Base-by-base conservation (phyloP, 2,888 invertebrate genomes). In the Ochropacha duplaris region DNA sequence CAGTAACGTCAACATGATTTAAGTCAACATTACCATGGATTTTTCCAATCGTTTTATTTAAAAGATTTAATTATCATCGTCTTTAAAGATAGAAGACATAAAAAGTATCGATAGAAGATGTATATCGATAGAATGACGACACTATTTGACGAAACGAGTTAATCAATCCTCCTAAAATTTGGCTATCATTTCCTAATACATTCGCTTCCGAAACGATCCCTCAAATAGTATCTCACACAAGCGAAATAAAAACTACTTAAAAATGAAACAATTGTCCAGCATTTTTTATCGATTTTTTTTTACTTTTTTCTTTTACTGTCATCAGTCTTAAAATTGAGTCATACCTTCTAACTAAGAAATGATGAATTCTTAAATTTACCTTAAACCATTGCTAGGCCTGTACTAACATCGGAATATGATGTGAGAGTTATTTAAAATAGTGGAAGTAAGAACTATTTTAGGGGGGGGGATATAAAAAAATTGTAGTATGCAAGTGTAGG, bases 261-360 rank as follows among this genome's bases (percentile, higher is more conserved):
- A 82, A 84, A 75, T 68, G 78, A 86, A 36, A 85, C 77, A 83
- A 83, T 79, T 76, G 67, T 82, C 71, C 76, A 79, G 39, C 81
- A 78, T 75, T 72, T 78, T 84, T 82, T 60, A 60, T 72, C 78
- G 69, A 66, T 72, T 76, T 81, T 76, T 74, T 59, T 49, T 62
- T 64, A 73, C 76, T 83, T 85, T 80, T 75, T 80, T 79, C 65
- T 73, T 79, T 86, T 89, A 79, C 85, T 86, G 88, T 90, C 87
- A 90, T 93, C 93, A 93, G 93, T 93, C 93, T 93, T 93, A 92
- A 92, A 92, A 92, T 93, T 93, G 93, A 93, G 93, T 93, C 89
- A 84, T 92, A 92, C 88, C 83, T 84, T 90, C 92, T 92, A 90
- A 89, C 83, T 89, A 90, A 89, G 86, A 90, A 88, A 90, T 88